Conservation (phyloP, 1,140 invertebrate species). For the Capitella teleta region DNA sequence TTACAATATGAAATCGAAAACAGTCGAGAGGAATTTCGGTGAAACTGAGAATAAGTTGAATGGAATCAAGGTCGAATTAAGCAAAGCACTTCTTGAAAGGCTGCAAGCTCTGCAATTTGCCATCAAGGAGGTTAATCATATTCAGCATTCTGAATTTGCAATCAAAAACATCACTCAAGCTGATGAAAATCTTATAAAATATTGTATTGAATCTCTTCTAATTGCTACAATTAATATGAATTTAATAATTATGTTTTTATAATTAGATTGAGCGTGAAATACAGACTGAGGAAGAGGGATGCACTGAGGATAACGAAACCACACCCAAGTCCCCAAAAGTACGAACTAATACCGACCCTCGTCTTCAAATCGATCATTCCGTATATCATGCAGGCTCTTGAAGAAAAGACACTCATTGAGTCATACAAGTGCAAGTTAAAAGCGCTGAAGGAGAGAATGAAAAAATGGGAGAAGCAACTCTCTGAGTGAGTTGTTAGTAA, state of each 20-base stretch:
- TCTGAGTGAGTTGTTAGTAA: constrained; percentile 22
- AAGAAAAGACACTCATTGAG: constrained; percentile 15
- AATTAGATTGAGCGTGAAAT: neutral
- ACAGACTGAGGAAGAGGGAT: neutral
- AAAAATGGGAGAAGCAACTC: constrained; percentile 28
- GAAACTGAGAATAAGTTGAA: neutral
- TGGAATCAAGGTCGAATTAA: neutral
- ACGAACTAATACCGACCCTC: neutral
- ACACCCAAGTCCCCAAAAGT: neutral
- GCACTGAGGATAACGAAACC: neutral
- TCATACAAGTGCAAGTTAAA: constrained; percentile 17
- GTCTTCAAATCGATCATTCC: neutral
- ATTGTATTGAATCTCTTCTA: neutral
- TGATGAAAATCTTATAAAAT: too few species aligned
- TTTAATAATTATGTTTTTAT: neutral
- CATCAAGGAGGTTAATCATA: constrained; percentile 27
- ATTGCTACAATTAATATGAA: neutral
- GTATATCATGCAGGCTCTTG: constrained; percentile 10
- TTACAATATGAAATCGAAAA: constrained; percentile 39
- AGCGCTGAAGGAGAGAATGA: constrained; percentile 22
- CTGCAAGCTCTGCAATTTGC: constrained; percentile 19
- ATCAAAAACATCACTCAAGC: too few species aligned
- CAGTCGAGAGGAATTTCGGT: constrained; percentile 25
- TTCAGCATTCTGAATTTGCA: too few species aligned
- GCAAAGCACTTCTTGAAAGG: constrained; percentile 17